These are phyloP conservation scores for Bombus polaris DNA, from an alignment of 1,140 invertebrate genomes.

Conservation along the genomic window DNA sequence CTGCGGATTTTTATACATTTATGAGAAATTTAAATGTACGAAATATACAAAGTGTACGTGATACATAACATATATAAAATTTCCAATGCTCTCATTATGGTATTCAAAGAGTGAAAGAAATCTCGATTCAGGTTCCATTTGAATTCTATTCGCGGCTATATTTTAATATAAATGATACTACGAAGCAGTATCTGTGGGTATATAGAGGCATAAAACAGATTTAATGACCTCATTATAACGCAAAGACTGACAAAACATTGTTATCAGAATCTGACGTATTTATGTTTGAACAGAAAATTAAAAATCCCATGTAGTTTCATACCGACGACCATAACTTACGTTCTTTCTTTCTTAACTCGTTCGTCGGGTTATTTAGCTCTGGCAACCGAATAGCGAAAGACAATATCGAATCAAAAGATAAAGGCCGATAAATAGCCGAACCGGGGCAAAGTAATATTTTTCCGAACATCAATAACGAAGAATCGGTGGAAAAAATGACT, in stretches of 20 bases:
- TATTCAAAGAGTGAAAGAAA: no score
- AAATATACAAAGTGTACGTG: no score
- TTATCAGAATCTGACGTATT: background rate
- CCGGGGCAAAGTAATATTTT: constrained; percentile 19
- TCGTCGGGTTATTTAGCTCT: background rate
- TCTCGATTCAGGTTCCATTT: no score
- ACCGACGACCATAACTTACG: background rate
- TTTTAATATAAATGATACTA: no score
- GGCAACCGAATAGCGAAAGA: background rate
- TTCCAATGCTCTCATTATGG: no score
- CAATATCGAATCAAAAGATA: background rate
- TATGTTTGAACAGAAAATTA: background rate
- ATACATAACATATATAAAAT: no score
- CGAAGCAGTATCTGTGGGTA: no score
- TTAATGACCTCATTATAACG: no score
- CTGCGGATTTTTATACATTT: no score
- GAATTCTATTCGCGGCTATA: no score
- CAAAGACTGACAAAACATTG: background rate
- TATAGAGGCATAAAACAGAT: no score
- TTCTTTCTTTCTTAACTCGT: background rate
- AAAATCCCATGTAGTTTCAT: background rate
- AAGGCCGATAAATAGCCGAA: background rate
- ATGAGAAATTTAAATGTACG: no score
- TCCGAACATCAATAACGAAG: constrained; percentile 32
- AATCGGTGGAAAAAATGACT: constrained; percentile 26